Conservation (phyloP, 1,140 invertebrate species). For the Charaxes varanes region DNA sequence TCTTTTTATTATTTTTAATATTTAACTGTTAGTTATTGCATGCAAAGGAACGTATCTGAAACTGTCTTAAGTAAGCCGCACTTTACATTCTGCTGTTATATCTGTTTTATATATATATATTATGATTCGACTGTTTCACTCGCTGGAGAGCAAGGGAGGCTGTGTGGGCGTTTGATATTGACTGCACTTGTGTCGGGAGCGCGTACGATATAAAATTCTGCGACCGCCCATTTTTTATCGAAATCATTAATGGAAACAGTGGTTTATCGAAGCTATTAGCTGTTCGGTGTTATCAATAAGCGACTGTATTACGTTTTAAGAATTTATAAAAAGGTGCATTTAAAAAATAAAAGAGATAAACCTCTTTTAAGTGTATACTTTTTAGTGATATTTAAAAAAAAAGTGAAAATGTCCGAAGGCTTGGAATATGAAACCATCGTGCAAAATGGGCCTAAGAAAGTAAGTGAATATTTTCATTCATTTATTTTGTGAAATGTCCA, state of each 20-base stretch:
- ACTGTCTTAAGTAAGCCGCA: conserved; percentile 35
- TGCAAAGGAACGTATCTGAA: conserved; percentile 25
- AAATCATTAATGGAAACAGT: conserved; percentile 39
- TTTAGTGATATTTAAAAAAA: conserved; percentile 15
- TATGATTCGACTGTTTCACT: conserved; percentile 36
- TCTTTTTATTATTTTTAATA: too few relatives aligned
- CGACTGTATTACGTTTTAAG: conserved; percentile 1
- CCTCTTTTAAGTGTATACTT: conserved; percentile 15
- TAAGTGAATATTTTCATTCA: conserved; percentile 39
- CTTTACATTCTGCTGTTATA: conserved; percentile 28
- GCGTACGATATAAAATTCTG: conserved; percentile 38
- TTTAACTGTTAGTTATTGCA: not conserved
- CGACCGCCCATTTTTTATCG: conserved; percentile 22
- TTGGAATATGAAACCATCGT: conserved; percentile 74
- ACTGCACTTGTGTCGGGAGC: conserved; percentile 43
- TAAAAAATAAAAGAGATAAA: conserved; percentile 7
- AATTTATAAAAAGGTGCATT: conserved; percentile 8
- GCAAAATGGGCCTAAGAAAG: conserved; percentile 75
- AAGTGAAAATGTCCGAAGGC: conserved; percentile 68
- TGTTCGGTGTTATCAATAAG: conserved; percentile 1
- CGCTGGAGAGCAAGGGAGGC: conserved; percentile 51
- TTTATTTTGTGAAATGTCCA: conserved; percentile 1
- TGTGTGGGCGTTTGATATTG: conserved; percentile 57
- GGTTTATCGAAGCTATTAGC: conserved; percentile 31
- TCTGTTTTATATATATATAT: conserved; percentile 38